A percentile compares a stretch with the other conserved stretches of the same genome.
These are phyloP conservation scores for Oreochromis aureus DNA, from an alignment of 2,113 vertebrate species.

Conservation along the genomic window DNA sequence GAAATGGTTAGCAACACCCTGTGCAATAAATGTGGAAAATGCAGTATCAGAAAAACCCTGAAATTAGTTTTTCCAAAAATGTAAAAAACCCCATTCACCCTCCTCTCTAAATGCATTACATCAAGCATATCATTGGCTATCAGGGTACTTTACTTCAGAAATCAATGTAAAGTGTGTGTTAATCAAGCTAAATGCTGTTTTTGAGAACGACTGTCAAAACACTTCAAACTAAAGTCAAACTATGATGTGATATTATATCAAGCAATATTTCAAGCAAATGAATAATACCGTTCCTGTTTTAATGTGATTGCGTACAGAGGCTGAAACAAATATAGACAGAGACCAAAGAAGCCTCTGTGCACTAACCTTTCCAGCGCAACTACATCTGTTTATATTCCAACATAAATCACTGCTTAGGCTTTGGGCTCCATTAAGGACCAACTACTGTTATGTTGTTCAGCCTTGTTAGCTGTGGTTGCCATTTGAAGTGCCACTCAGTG, in stretches of 20 bases:
- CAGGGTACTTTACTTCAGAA: not conserved
- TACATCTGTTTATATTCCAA: not conserved
- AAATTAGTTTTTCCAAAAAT: not conserved
- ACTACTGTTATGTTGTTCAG: conserved; percentile 4
- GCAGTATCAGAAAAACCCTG: not conserved
- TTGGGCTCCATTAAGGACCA: conserved; percentile 7
- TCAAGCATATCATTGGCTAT: not conserved
- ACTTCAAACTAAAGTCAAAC: not conserved
- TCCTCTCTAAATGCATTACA: not conserved
- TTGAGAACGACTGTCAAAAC: not conserved
- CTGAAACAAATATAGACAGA: not conserved
- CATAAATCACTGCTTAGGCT: not conserved
- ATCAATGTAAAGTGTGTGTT: not conserved
- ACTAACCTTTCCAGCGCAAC: not conserved
- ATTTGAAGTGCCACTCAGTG: conserved; percentile 26
- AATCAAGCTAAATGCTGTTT: not conserved
- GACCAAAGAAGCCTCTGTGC: not conserved
- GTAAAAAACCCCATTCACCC: not conserved
- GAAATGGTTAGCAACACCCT: not conserved
- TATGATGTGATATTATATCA: not conserved
- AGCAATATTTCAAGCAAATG: not conserved
- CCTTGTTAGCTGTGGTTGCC: conserved; percentile 27
- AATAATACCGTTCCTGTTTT: not conserved
- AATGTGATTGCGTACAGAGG: not conserved
- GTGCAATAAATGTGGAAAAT: not conserved